Evolutionary conservation across 2,113 vertebrate species (phyloP).

Genomic region (Ursus arctos): DNA sequence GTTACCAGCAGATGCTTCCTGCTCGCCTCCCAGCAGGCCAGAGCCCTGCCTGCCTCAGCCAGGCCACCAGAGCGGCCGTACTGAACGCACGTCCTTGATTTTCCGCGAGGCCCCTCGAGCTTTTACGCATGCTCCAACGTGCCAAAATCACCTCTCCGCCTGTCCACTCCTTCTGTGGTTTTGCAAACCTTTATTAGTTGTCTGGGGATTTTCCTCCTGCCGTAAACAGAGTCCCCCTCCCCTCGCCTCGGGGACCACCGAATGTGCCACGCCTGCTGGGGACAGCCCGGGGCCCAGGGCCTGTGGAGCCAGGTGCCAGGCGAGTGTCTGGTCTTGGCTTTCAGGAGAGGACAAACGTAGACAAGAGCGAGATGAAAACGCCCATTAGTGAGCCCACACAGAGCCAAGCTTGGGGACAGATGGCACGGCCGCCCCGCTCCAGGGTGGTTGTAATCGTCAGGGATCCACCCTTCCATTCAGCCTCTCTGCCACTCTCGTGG

Average conservation of each 20-base stretch:
- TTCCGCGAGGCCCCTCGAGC: fast-evolving
- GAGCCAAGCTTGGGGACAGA: background rate
- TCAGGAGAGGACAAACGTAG: background rate
- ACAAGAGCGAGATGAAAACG: background rate
- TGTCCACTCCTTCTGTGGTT: background rate
- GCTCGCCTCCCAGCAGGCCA: too few species aligned
- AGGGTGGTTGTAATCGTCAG: fast-evolving
- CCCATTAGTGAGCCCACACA: background rate
- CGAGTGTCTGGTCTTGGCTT: background rate
- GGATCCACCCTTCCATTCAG: background rate
- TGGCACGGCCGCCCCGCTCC: fast-evolving
- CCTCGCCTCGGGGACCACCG: background rate
- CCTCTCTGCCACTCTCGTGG: background rate
- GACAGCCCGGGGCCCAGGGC: fast-evolving
- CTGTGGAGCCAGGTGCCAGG: background rate
- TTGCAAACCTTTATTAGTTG: background rate
- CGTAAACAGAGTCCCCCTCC: background rate
- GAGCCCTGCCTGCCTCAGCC: background rate
- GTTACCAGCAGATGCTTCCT: background rate
- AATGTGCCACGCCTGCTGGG: fast-evolving
- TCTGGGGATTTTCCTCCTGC: background rate
- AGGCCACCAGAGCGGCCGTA: fast-evolving
- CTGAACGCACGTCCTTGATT: fast-evolving
- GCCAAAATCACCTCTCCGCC: background rate
- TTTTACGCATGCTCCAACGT: fast-evolving